phyloP scores from a whole-genome alignment of 2,113 vertebrate genomes.

The Cyprinus carpio region DNA sequence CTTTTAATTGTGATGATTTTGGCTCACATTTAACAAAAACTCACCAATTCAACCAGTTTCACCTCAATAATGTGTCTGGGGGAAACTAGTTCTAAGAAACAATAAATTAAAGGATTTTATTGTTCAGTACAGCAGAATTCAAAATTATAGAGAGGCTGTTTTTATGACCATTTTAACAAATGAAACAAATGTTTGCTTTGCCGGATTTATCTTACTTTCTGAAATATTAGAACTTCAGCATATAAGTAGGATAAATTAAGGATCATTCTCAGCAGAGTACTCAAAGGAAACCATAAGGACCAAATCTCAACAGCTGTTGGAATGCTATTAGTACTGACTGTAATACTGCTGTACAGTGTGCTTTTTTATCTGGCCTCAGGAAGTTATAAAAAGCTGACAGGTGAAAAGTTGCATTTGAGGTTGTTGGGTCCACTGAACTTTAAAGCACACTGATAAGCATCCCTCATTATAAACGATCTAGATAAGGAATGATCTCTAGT shows the following conservation, averaged over 20 bases:
- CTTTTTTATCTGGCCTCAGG: slow-evolving; percentile 19
- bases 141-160: background rate
- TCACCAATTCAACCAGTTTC: too few species aligned
- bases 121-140: background rate
- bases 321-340: background rate
- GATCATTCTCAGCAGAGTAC: background rate
- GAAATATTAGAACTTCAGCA: background rate
- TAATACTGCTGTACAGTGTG: background rate
- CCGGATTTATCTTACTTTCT: background rate
- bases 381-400: background rate
- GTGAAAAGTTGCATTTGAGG: slow-evolving; percentile 32
- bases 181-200: background rate
- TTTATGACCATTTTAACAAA: background rate
- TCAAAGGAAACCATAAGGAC: background rate
- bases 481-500: slow-evolving; percentile 47
- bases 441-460: slow-evolving; percentile 46
- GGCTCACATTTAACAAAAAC: too few species aligned
- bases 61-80: too few species aligned
- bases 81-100: too few species aligned
- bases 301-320: background rate
- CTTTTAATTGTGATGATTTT: too few species aligned
- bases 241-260: background rate
- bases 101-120: too few species aligned
- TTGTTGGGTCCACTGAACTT: slow-evolving; percentile 65
- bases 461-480: slow-evolving; percentile 54